Evolutionary conservation across 2,797 vertebrate species (phyloP).

Genomic region (Cygnus olor): DNA sequence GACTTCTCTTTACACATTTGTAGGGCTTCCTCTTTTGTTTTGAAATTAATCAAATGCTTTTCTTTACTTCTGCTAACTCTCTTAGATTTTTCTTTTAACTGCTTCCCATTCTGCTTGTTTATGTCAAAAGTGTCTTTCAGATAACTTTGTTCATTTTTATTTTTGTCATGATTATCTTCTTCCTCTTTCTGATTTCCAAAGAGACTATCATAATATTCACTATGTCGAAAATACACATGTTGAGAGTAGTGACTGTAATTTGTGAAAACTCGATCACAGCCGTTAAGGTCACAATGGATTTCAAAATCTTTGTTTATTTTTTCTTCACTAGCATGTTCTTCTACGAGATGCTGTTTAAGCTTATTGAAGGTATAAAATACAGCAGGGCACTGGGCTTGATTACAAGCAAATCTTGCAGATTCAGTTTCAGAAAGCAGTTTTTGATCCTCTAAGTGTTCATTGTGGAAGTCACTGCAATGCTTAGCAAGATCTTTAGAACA

Average conservation of each 20-base stretch:
- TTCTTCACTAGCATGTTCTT: conserved; percentile 79
- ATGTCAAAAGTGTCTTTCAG: conserved; percentile 37
- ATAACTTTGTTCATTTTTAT: conserved; percentile 75
- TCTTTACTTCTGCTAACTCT: conserved; percentile 82
- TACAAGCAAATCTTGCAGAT: conserved; percentile 86
- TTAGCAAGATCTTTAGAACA: conserved; percentile 82
- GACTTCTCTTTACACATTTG: conserved; percentile 94
- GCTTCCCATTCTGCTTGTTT: conserved; percentile 70
- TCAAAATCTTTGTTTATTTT: conserved; percentile 82
- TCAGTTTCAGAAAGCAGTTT: conserved; percentile 79
- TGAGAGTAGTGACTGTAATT: conserved; percentile 87
- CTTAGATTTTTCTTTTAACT: conserved; percentile 70
- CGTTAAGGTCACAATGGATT: conserved; percentile 89
- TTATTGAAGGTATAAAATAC: conserved; percentile 92
- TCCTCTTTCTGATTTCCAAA: conserved; percentile 88
- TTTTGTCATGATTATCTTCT: conserved; percentile 79
- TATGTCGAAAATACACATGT: conserved; percentile 88
- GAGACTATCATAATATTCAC: conserved; percentile 87
- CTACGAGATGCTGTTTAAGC: conserved; percentile 87
- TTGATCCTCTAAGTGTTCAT: conserved; percentile 77
- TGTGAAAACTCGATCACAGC: conserved; percentile 88
- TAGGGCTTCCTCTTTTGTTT: conserved; percentile 92
- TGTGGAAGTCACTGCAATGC: conserved; percentile 83
- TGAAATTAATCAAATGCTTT: conserved; percentile 82
- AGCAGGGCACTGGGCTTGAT: conserved; percentile 87